Conservation (phyloP, 2,113 vertebrate species). For the Oophaga pumilio region DNA sequence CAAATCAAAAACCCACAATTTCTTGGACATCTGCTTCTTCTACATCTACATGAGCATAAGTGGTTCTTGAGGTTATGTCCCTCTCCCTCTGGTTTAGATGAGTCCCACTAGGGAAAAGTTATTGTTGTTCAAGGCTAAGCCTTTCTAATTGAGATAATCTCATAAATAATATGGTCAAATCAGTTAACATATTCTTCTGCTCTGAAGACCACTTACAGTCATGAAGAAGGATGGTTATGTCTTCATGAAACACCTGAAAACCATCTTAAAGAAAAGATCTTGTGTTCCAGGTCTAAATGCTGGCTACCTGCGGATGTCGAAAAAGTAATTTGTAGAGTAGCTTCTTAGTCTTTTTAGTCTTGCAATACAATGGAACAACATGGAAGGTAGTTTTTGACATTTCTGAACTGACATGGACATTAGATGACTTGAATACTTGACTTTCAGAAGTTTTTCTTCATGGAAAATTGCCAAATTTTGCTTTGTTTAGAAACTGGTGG, state of each 20-base stretch:
- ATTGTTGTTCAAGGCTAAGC: not conserved
- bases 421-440: not conserved
- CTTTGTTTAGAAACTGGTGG: slow-evolving; percentile 22
- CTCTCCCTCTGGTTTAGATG: not conserved
- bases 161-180: not conserved
- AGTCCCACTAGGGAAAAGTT: not conserved
- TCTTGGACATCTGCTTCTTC: not conserved
- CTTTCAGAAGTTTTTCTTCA: not conserved
- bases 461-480: not conserved
- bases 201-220: not conserved
- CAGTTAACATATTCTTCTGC: not conserved
- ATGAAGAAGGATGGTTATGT: not conserved
- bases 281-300: not conserved
- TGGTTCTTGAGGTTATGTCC: not conserved
- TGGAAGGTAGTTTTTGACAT: not conserved
- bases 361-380: slow-evolving; percentile 23
- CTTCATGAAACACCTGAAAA: not conserved
- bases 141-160: not conserved
- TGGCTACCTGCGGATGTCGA: not conserved
- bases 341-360: slow-evolving; percentile 6
- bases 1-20: not conserved
- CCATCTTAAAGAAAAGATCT: not conserved
- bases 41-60: not conserved
- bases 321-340: slow-evolving; percentile 6
- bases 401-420: not conserved